phyloP scores from a whole-genome alignment of 2,797 vertebrate genomes.

The Enteromius afrohamiltoni region DNA sequence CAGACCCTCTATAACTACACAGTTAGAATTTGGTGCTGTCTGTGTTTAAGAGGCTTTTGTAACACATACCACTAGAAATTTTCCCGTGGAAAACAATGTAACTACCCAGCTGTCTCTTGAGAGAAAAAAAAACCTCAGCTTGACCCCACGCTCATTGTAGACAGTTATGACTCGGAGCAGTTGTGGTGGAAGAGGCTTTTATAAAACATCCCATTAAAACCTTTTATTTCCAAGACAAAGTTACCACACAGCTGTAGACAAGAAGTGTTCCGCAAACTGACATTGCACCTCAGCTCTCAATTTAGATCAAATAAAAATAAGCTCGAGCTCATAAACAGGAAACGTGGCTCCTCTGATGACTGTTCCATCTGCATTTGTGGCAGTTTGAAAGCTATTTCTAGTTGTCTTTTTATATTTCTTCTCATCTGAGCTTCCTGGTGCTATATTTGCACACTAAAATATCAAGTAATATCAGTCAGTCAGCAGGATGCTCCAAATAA shows the following conservation, averaged over 20 bases:
- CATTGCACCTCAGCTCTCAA: constrained; percentile 22
- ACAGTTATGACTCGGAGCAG: constrained; percentile 22
- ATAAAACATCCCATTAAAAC: constrained; percentile 31
- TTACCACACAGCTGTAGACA: constrained; percentile 24
- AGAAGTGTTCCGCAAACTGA: constrained; percentile 21
- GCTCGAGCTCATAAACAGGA: constrained; percentile 24
- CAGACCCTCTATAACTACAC: neutral
- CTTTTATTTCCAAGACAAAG: constrained; percentile 11
- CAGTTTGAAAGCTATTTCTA: constrained; percentile 20
- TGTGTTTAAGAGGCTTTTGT: constrained; percentile 8
- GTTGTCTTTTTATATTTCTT: constrained; percentile 14
- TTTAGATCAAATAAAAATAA: constrained; percentile 31
- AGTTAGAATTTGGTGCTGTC: neutral
- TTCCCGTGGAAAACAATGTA: constrained; percentile 20
- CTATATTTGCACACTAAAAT: constrained; percentile 25
- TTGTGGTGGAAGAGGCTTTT: constrained; percentile 25
- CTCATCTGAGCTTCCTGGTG: constrained; percentile 19
- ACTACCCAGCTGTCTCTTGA: constrained; percentile 8
- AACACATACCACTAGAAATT: constrained; percentile 6
- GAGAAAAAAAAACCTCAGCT: constrained; percentile 10
- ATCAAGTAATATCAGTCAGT: constrained; percentile 7
- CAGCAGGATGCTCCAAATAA: neutral
- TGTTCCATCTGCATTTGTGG: constrained; percentile 6
- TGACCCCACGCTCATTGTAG: constrained; percentile 27
- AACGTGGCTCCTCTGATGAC: constrained; percentile 19